These are phyloP conservation scores for Drosophila arizonae DNA, from an alignment of 1,140 invertebrate species.

Conservation along the genomic window DNA sequence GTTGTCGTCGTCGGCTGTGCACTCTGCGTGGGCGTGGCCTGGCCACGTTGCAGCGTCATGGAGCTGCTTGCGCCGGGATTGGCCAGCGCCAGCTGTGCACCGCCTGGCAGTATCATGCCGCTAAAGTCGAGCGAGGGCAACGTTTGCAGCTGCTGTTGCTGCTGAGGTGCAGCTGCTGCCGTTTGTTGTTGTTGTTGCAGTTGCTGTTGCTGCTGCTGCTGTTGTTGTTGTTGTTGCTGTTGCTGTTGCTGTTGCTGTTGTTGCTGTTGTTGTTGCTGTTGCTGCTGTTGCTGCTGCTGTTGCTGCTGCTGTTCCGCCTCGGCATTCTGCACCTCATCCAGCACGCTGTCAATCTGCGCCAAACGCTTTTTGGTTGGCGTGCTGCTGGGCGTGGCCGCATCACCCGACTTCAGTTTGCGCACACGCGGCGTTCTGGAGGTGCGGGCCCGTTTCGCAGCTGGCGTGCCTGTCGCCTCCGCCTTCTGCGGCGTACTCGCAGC, in stretches of 20 bases:
- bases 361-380: constrained; percentile 69
- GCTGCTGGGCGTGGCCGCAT: constrained; percentile 46
- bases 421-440: constrained; percentile 60
- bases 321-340: constrained; percentile 75
- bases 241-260: constrained; percentile 47
- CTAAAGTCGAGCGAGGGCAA: constrained; percentile 76
- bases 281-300: constrained; percentile 41
- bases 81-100: constrained; percentile 72
- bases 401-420: constrained; percentile 60
- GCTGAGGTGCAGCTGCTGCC: constrained; percentile 29
- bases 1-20: constrained; percentile 63
- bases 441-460: constrained; percentile 60
- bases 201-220: constrained; percentile 49
- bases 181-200: constrained; percentile 32
- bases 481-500: constrained; percentile 57
- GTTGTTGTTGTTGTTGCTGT: constrained; percentile 37
- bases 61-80: constrained; percentile 72
- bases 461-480: constrained; percentile 37
- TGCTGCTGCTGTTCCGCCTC: constrained; percentile 47
- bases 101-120: constrained; percentile 78
- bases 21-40: constrained; percentile 51
- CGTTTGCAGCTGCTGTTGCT: constrained; percentile 64
- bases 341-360: constrained; percentile 76
- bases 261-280: constrained; percentile 34
- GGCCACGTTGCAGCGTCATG: constrained; percentile 59